Conservation (phyloP, 2,888 invertebrate species). For the Melinaea menophilus region DNA sequence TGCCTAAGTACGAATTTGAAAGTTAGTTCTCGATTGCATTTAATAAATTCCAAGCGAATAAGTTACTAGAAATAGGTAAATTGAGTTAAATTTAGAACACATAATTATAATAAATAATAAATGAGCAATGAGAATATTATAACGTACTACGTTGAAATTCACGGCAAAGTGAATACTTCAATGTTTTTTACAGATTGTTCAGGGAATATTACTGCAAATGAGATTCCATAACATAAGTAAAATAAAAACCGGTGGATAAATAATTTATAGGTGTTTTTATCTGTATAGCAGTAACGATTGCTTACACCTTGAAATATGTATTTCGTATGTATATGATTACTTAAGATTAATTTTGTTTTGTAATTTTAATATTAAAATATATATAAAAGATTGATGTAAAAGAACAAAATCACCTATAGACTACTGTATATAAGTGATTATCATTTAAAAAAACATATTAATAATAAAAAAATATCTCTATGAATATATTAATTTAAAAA, state of each 20-base stretch:
- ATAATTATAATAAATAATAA: background rate
- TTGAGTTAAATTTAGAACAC: too few species aligned
- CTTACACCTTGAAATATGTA: too few species aligned
- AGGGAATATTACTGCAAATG: background rate
- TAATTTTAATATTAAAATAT: background rate
- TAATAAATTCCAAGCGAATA: background rate
- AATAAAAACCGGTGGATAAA: background rate
- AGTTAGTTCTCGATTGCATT: background rate
- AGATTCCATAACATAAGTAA: background rate
- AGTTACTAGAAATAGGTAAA: background rate
- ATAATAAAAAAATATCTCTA: too few species aligned
- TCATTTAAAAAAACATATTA: too few species aligned
- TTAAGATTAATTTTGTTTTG: background rate
- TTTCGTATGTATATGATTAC: too few species aligned
- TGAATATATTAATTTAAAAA: too few species aligned
- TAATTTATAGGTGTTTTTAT: too few species aligned
- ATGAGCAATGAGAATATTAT: slow-evolving; percentile 1
- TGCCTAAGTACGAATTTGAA: slow-evolving; percentile 21
- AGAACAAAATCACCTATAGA: too few species aligned
- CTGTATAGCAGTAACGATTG: too few species aligned
- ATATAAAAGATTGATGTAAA: too few species aligned
- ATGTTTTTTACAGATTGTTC: background rate
- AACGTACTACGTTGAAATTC: background rate
- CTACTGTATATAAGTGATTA: too few species aligned
- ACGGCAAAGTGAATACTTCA: background rate